Percentiles rank a stretch among this genome's conserved stretches.
These are phyloP conservation scores for Silurus meridionalis DNA, from an alignment of 2,113 vertebrate genomes.

Conservation along the genomic window DNA sequence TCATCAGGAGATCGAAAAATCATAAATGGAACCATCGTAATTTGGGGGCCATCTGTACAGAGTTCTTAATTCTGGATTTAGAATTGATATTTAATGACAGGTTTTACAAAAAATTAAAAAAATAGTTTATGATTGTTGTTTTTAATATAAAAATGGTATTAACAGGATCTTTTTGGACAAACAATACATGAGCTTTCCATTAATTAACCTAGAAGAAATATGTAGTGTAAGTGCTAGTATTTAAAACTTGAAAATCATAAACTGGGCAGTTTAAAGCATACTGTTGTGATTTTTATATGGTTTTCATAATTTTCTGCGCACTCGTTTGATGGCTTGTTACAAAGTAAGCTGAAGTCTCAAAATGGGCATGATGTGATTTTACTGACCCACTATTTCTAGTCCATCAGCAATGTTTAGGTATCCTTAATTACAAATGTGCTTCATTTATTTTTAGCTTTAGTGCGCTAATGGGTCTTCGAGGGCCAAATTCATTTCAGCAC, in stretches of 20 bases:
- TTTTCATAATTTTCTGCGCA: background rate
- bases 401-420: constrained; percentile 30
- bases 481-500: constrained; percentile 19
- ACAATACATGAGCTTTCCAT: background rate
- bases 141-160: background rate
- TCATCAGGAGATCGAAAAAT: too few relatives aligned
- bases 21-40: too few relatives aligned
- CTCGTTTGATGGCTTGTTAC: background rate
- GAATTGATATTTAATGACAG: background rate
- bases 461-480: background rate
- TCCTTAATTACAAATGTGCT: constrained; percentile 24
- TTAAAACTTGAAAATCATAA: background rate
- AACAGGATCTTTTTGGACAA: background rate
- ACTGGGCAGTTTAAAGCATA: background rate
- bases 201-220: background rate
- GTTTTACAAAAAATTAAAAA: background rate
- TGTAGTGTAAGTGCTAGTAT: background rate
- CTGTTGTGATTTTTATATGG: background rate
- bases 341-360: background rate
- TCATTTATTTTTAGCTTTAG: constrained; percentile 39
- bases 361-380: background rate
- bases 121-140: background rate
- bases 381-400: background rate
- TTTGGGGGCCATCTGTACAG: too few relatives aligned
- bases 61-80: too few relatives aligned